These are phyloP conservation scores for Cheilosia soror DNA, from an alignment of 2,888 invertebrate species.

Conservation along the genomic window DNA sequence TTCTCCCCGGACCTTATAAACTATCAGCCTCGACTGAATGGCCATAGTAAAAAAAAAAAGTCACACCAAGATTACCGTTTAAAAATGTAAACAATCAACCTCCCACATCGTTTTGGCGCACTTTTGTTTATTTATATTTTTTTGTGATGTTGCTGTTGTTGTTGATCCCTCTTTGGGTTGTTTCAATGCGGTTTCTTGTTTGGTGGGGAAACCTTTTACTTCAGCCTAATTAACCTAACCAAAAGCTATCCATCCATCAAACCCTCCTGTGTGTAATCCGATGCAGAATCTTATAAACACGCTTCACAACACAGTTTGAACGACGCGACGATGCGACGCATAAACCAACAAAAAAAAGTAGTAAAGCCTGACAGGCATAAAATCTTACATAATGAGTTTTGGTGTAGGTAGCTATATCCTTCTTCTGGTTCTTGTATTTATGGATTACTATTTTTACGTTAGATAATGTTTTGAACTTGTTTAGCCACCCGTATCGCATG, in stretches of 20 bases:
- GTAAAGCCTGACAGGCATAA: slow-evolving; percentile 22
- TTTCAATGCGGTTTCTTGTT: slow-evolving; percentile 48
- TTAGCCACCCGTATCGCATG: slow-evolving; percentile 73
- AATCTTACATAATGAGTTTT: slow-evolving; percentile 59
- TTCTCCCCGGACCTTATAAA: background rate
- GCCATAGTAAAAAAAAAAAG: background rate
- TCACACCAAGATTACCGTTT: slow-evolving; percentile 17
- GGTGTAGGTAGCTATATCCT: slow-evolving; percentile 14
- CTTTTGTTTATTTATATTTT: slow-evolving; percentile 64
- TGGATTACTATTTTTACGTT: slow-evolving; percentile 31
- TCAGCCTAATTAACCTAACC: slow-evolving; percentile 64
- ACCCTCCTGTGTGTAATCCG: slow-evolving; percentile 59
- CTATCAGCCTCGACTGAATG: background rate
- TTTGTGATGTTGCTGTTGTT: background rate
- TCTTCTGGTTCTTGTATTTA: slow-evolving; percentile 4
- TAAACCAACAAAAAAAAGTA: background rate
- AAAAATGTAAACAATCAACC: slow-evolving; percentile 59
- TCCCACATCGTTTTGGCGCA: slow-evolving; percentile 72
- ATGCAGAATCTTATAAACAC: slow-evolving; percentile 61
- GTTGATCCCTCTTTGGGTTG: slow-evolving; percentile 24
- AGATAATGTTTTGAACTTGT: slow-evolving; percentile 45
- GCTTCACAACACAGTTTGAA: slow-evolving; percentile 10
- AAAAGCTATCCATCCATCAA: slow-evolving; percentile 52
- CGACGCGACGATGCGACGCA: no score
- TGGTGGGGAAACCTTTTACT: slow-evolving; percentile 59